A percentile compares a stretch with the other conserved stretches of the same genome.
Evolutionary conservation across 2,113 vertebrate species (phyloP).

Genomic region (Colaptes auratus): DNA sequence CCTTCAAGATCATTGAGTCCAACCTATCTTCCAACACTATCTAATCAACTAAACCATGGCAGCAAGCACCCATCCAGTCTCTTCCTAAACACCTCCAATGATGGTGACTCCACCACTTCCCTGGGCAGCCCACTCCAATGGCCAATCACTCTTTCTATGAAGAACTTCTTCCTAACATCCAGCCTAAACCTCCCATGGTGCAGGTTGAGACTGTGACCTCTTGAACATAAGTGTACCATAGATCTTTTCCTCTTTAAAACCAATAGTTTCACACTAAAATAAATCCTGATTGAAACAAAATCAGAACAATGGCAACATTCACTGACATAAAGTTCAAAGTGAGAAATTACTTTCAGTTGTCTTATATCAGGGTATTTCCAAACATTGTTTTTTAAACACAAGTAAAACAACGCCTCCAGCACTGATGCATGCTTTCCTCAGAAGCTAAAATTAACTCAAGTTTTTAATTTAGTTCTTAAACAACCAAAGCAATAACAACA

Average conservation of each 20-base stretch:
- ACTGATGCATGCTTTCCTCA: background rate
- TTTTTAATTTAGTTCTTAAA: conserved; percentile 23
- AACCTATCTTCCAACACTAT: no score
- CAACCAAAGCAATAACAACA: background rate
- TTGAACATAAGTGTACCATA: background rate
- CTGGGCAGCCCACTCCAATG: no score
- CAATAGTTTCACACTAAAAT: background rate
- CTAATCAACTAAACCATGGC: no score
- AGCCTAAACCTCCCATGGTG: no score
- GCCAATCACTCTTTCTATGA: no score
- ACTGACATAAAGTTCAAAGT: background rate
- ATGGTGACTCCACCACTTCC: no score
- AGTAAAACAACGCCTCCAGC: background rate
- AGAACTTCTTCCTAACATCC: no score
- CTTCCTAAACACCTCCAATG: no score
- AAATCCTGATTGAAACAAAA: background rate
- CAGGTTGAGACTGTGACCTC: background rate
- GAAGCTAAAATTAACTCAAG: background rate
- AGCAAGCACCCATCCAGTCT: no score
- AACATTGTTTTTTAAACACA: background rate
- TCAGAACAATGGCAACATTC: background rate
- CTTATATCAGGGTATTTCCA: background rate
- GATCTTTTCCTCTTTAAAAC: background rate
- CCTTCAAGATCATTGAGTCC: no score
- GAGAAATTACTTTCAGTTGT: background rate